Conservation (phyloP, 2,888 invertebrate species). For the Cryptocephalus primarius region DNA sequence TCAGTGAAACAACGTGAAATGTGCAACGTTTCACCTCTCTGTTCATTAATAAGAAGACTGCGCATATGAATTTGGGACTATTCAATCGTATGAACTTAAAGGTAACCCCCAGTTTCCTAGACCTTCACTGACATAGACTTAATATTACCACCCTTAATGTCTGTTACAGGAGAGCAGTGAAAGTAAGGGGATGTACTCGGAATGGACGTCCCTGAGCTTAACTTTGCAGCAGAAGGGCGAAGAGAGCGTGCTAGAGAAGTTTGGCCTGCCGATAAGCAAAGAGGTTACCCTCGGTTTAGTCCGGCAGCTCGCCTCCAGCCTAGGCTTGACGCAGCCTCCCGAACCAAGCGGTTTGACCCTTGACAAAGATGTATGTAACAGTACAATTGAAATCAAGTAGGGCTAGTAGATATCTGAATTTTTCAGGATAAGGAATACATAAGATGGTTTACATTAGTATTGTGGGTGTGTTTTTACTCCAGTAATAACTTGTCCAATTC, state of each 20-base stretch:
- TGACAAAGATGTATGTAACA: constrained; percentile 63
- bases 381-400: no score
- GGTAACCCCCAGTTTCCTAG: constrained; percentile 37
- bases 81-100: constrained; percentile 72
- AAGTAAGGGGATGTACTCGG: constrained; percentile 69
- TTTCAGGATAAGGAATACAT: no score
- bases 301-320: constrained; percentile 59
- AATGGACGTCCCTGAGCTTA: constrained; percentile 67
- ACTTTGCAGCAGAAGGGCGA: constrained; percentile 53
- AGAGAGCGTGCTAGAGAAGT: constrained; percentile 67
- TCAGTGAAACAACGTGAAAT: no score
- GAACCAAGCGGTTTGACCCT: constrained; percentile 75
- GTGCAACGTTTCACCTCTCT: no score
- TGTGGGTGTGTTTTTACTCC: no score
- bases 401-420: background rate
- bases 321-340: constrained; percentile 65
- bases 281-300: constrained; percentile 76
- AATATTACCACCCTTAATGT: no score
- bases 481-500: no score
- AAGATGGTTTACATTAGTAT: no score
- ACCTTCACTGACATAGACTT: no score
- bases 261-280: constrained; percentile 58
- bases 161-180: constrained; percentile 44
- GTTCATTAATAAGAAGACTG: no score
- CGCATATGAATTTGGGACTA: constrained; percentile 68